These are phyloP conservation scores for Coturnix japonica DNA, from an alignment of 2,113 vertebrate genomes.

Conservation along the genomic window DNA sequence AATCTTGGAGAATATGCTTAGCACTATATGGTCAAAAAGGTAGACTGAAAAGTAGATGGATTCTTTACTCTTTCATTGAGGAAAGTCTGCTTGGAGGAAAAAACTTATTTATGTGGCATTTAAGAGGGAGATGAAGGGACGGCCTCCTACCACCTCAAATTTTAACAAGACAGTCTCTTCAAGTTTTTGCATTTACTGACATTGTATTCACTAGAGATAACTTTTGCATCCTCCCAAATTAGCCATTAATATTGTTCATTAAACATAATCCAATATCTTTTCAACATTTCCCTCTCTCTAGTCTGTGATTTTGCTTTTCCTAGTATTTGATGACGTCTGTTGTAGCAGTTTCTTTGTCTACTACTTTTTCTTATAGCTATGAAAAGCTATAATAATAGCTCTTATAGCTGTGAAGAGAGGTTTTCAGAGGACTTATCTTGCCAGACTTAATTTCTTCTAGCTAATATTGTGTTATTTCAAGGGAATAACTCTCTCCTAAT, in stretches of 20 bases:
- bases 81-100: not conserved
- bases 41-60: not conserved
- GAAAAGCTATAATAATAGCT: too few species aligned
- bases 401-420: not conserved
- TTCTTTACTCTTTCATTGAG: not conserved
- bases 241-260: not conserved
- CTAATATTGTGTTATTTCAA: not conserved
- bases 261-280: not conserved
- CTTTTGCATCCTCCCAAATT: not conserved
- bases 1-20: not conserved
- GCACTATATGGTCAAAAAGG: not conserved
- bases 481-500: not conserved
- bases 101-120: not conserved
- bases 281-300: not conserved
- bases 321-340: not conserved
- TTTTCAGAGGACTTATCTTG: not conserved
- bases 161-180: not conserved
- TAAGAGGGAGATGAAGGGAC: not conserved
- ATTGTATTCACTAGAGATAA: not conserved
- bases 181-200: not conserved
- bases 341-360: not conserved
- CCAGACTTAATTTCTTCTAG: not conserved
- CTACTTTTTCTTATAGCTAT: not conserved
- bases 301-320: not conserved
- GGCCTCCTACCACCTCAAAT: not conserved